Conservation (phyloP, 2,888 invertebrate genomes). For the Callimorpha dominula region DNA sequence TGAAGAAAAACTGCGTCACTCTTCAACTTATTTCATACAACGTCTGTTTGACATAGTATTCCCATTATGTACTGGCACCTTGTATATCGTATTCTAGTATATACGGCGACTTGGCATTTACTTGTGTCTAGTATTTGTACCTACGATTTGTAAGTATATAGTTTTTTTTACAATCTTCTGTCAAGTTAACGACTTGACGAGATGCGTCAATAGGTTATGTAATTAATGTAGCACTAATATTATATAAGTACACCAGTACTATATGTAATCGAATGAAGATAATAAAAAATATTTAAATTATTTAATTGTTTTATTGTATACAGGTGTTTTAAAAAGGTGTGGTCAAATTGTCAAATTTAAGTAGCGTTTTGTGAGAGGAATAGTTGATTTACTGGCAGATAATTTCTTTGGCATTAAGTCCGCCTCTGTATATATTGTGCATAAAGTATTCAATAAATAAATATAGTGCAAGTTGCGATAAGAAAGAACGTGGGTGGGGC, state of each 20-base stretch:
- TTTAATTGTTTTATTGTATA: slow-evolving; percentile 15
- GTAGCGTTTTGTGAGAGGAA: too few relatives aligned
- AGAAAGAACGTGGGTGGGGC: too few relatives aligned
- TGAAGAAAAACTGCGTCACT: slow-evolving; percentile 10
- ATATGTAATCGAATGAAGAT: slow-evolving; percentile 31
- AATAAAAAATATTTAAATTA: slow-evolving; percentile 35
- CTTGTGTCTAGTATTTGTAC: slow-evolving; percentile 20
- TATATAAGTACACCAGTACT: slow-evolving; percentile 31
- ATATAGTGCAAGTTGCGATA: too few relatives aligned
- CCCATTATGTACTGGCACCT: background rate
- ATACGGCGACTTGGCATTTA: slow-evolving; percentile 19
- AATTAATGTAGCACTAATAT: slow-evolving; percentile 36
- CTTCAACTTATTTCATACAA: slow-evolving; percentile 12
- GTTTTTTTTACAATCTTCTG: slow-evolving; percentile 10
- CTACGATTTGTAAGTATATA: slow-evolving; percentile 22
- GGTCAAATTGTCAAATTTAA: too few relatives aligned
- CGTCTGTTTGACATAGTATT: slow-evolving; percentile 21
- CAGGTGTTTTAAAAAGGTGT: too few relatives aligned
- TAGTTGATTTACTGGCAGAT: too few relatives aligned
- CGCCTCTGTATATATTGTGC: too few relatives aligned
- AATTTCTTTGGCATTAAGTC: too few relatives aligned
- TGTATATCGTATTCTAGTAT: slow-evolving; percentile 13
- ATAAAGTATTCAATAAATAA: too few relatives aligned
- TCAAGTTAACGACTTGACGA: slow-evolving; percentile 1
- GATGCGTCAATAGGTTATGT: slow-evolving; percentile 22